Conservation (phyloP, 2,113 vertebrate species). For the Spizaetus ornatus region DNA sequence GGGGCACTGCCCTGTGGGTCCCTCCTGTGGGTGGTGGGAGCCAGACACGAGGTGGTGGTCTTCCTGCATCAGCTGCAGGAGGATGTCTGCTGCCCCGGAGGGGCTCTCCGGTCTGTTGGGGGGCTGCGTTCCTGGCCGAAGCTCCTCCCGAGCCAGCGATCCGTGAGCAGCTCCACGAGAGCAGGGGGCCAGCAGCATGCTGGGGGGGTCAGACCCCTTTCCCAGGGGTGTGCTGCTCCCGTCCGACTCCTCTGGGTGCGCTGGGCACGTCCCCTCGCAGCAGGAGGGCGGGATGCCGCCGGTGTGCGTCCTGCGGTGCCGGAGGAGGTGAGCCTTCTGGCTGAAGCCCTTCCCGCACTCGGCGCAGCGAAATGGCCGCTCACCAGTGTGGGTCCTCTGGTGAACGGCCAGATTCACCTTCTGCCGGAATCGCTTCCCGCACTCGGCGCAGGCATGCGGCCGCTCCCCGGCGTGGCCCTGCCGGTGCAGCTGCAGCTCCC, state of each 20-base stretch:
- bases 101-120: not conserved
- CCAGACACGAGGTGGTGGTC: not conserved
- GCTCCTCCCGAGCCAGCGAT: not conserved
- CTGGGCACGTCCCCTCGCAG: not conserved
- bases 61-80: slow-evolving; percentile 23
- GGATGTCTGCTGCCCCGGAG: not conserved
- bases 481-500: not conserved
- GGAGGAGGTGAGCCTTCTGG: slow-evolving; percentile 54
- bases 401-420: slow-evolving; percentile 59
- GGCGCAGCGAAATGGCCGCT: slow-evolving; percentile 47
- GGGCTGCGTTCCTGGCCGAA: not conserved
- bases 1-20: not conserved
- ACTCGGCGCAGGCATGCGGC: slow-evolving; percentile 18
- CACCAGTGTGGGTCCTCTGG: slow-evolving; percentile 47
- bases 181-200: not conserved
- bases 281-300: not conserved
- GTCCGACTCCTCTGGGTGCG: not conserved
- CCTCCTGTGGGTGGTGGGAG: not conserved
- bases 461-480: slow-evolving; percentile 47
- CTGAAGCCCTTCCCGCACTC: slow-evolving; percentile 58
- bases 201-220: not conserved
- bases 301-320: slow-evolving; percentile 64
- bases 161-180: not conserved
- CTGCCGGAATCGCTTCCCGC: slow-evolving; percentile 52
- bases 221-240: not conserved